Evolutionary conservation across 2,113 vertebrate species (phyloP).

Genomic region (Rhynchomys soricoides): DNA sequence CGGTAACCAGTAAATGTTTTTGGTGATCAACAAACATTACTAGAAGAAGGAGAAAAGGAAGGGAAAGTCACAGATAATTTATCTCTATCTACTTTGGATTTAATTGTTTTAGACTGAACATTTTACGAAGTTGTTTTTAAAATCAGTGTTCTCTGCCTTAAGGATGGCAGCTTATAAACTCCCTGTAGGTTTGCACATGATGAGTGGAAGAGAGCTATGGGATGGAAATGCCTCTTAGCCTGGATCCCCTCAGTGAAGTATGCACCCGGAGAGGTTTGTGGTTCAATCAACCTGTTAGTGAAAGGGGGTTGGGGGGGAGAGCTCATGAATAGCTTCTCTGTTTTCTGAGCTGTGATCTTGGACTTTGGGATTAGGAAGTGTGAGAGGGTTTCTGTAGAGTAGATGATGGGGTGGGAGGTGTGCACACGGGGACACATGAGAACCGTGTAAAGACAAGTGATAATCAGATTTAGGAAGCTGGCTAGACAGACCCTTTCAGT

Average conservation of each 20-base stretch:
- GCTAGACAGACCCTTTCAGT: constrained; percentile 55
- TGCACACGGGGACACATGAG: constrained; percentile 48
- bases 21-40: neutral
- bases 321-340: neutral
- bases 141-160: neutral
- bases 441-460: constrained; percentile 75
- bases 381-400: neutral
- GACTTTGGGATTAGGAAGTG: neutral
- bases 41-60: neutral
- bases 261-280: neutral
- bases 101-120: constrained; percentile 7
- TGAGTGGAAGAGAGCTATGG: neutral
- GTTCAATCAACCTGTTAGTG: neutral
- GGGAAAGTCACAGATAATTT: neutral
- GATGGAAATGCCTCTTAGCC: too few species aligned
- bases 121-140: constrained; percentile 1
- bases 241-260: too few species aligned
- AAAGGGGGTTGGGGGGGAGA: neutral
- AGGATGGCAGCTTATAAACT: too few species aligned
- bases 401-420: neutral
- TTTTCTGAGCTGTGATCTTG: neutral
- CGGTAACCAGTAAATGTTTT: too few species aligned
- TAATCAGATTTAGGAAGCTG: constrained; percentile 77
- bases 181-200: neutral
- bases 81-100: neutral